A percentile compares a stretch with the other conserved stretches of the same genome.
Conservation (phyloP, 1,140 invertebrate species). For the Diorhabda elongata region DNA sequence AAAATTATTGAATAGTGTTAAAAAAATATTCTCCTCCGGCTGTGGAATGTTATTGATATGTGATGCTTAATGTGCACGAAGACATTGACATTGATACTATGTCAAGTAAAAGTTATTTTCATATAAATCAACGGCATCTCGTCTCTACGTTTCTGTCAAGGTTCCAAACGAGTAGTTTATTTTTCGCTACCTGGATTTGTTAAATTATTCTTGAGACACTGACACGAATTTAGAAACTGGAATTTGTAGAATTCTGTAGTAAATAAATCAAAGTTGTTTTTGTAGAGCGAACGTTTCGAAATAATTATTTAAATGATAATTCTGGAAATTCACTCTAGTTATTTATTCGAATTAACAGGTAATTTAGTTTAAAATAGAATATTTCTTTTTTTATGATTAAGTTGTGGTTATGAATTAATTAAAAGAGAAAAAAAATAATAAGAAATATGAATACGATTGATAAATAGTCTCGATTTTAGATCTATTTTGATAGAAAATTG, state of each 20-base stretch:
- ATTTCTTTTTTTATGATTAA: too few species aligned
- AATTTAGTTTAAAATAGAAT: too few species aligned
- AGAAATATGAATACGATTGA: too few species aligned
- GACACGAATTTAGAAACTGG: constrained; percentile 2
- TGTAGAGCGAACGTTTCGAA: too few species aligned
- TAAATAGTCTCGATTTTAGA: too few species aligned
- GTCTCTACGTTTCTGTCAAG: background rate
- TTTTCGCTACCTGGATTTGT: background rate
- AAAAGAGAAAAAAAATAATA: too few species aligned
- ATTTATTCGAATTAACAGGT: too few species aligned
- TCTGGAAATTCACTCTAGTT: too few species aligned
- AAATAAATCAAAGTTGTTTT: background rate
- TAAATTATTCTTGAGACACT: background rate
- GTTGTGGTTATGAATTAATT: too few species aligned
- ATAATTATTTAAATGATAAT: too few species aligned
- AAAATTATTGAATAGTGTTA: too few species aligned
- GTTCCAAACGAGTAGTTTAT: background rate
- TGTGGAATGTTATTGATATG: background rate
- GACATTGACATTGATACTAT: constrained; percentile 10
- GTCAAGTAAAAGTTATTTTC: constrained; percentile 12
- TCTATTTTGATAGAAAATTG: too few species aligned
- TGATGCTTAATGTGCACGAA: constrained; percentile 8
- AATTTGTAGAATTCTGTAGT: background rate
- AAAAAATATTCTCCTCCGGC: background rate
- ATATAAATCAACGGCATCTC: constrained; percentile 7